Evolutionary conservation across 2,888 invertebrate genomes (phyloP).

Genomic region (Tipula unca): DNA sequence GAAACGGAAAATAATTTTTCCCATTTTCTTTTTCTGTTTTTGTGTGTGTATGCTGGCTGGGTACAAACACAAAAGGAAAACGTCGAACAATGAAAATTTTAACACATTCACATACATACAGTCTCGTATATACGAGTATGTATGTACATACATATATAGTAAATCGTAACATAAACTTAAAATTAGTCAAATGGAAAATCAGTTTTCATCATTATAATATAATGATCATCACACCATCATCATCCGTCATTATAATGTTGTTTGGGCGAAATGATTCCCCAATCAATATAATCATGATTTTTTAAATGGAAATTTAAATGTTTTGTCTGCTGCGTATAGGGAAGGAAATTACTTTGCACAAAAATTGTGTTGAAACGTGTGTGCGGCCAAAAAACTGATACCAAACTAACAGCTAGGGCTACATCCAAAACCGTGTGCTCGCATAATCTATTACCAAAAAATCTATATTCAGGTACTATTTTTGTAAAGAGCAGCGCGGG

Average conservation of each 20-base stretch:
- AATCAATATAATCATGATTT: not conserved
- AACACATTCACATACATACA: not conserved
- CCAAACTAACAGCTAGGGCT: too few species aligned
- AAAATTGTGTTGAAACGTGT: not conserved
- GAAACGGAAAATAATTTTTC: not conserved
- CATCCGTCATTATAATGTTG: not conserved
- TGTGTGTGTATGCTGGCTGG: not conserved
- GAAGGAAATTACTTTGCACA: not conserved
- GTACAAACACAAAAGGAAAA: not conserved
- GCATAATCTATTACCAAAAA: too few species aligned
- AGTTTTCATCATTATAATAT: not conserved
- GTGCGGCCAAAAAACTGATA: too few species aligned
- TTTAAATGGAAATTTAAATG: too few species aligned
- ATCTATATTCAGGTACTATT: too few species aligned
- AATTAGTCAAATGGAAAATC: constrained; percentile 14
- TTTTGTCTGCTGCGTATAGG: too few species aligned
- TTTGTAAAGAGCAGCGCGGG: too few species aligned
- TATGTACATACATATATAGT: too few species aligned
- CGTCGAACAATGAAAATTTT: constrained; percentile 2
- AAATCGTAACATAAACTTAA: not conserved
- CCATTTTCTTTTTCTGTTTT: not conserved
- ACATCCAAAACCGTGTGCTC: too few species aligned
- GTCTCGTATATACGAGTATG: not conserved
- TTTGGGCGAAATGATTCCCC: not conserved
- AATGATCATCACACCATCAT: not conserved